Evolutionary conservation across 2,797 vertebrate species (phyloP), one percentile per base, ranked within the genome.

Genomic region (Myiothlypis coronata): DNA sequence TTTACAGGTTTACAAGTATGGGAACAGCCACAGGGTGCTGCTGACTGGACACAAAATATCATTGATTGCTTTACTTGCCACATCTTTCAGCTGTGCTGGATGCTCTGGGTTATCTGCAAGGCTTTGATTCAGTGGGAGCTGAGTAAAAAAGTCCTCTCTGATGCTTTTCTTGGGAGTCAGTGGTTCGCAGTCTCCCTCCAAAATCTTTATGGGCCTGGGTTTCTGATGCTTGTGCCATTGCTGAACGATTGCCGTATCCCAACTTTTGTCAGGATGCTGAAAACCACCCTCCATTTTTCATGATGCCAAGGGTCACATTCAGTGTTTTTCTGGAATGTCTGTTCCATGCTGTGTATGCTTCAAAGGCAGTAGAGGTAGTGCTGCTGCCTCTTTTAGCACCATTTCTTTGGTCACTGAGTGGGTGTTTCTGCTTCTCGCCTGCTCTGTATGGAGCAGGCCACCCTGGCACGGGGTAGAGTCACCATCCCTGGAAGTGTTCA

Each of bases 311-410:
- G 67, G 30, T 37, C 20, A n/a, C 15, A 14, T 52, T 75, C n/a
- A 27, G 4, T 53, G 12, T 91, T 89, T 16, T 71, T 80, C 50
- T 75, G 61, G 17, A 60, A 30, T 47, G 26, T 53, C 14, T 1
- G 0, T 68, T 56, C 24, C 44, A 4, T 17, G 14, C 10, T 50
- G 3, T 52, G 7, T 72, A 37, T 0, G 3, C n/a, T 65, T 57
- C 30, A 21, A 86, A 74, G 12, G 39, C 47, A 35, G 44, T 41
- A 21, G n/a, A 79, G 30, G 19, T 53, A 27, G 35, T 43, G 69
- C 17, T 59, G 6, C 60, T 63, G 3, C 22, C 11, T 64, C 30
- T 59, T 76, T 64, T 52, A 10, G 39, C 37, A 47, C 3, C 35
- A 24, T 56, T 70, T 82, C 14, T 46, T 84, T 64, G 49, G 37